Conservation (phyloP, 1,140 invertebrate species). For the Sesamia nonagrioides region DNA sequence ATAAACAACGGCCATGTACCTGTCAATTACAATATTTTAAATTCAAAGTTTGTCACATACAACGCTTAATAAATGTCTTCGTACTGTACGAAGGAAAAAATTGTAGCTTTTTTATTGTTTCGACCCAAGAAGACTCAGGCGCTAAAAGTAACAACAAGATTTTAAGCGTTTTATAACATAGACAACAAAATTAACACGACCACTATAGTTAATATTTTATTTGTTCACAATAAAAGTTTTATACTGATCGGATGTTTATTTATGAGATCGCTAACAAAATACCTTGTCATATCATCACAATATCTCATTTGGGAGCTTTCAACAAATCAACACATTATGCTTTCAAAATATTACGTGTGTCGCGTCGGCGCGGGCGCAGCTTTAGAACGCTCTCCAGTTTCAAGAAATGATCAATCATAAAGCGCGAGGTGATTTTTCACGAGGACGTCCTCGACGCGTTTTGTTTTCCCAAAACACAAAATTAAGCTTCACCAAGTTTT, state of each 20-base stretch:
- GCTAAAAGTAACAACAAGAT: neutral
- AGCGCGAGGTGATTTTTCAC: conserved; percentile 82
- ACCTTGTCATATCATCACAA: conserved; percentile 68
- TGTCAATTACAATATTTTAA: conserved; percentile 53
- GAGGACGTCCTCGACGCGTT: conserved; percentile 58
- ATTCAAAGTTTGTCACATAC: conserved; percentile 48
- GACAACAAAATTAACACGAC: conserved; percentile 12
- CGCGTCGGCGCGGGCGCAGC: conserved; percentile 50
- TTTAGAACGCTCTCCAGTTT: conserved; percentile 62
- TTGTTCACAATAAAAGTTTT: conserved; percentile 15
- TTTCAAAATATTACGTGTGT: conserved; percentile 67
- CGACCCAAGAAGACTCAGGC: neutral
- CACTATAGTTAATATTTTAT: conserved; percentile 5
- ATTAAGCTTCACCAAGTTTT: conserved; percentile 64
- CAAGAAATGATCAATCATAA: conserved; percentile 85
- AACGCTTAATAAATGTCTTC: conserved; percentile 53
- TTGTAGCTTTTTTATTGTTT: conserved; percentile 13
- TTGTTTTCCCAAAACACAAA: conserved; percentile 80
- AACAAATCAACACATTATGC: conserved; percentile 82
- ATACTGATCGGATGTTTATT: conserved; percentile 57
- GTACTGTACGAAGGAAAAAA: conserved; percentile 6
- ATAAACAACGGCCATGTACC: conserved; percentile 52
- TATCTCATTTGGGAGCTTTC: conserved; percentile 73
- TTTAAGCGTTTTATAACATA: conserved; percentile 14
- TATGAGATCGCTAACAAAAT: conserved; percentile 61